Conservation (phyloP, 2,113 vertebrate species). For the Petrocephalus microphthalmus region DNA sequence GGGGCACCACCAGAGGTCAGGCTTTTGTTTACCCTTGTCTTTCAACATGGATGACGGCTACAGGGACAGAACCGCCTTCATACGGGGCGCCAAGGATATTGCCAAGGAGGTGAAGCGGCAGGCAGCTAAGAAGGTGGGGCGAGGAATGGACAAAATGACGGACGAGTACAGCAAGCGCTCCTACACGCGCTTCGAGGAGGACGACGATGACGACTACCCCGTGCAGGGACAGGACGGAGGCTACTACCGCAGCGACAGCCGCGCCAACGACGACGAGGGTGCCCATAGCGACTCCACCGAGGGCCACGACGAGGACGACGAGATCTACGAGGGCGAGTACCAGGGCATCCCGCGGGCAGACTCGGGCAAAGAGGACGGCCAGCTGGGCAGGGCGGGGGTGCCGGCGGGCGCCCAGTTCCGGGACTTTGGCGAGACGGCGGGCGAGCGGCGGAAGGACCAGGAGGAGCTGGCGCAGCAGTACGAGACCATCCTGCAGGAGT, state of each 20-base stretch:
- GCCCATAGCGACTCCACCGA: slow-evolving; percentile 89
- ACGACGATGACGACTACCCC: slow-evolving; percentile 80
- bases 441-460: slow-evolving; percentile 60
- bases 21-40: background rate
- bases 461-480: slow-evolving; percentile 91
- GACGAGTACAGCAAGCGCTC: slow-evolving; percentile 91
- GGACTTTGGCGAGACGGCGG: slow-evolving; percentile 77
- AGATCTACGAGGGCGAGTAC: slow-evolving; percentile 97
- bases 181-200: slow-evolving; percentile 88
- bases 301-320: slow-evolving; percentile 88
- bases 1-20: background rate
- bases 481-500: slow-evolving; percentile 91
- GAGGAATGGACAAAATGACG: slow-evolving; percentile 75
- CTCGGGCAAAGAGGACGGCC: slow-evolving; percentile 75
- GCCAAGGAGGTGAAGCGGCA: slow-evolving; percentile 94
- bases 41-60: slow-evolving; percentile 82
- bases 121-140: slow-evolving; percentile 82
- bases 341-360: slow-evolving; percentile 94
- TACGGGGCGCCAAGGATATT: slow-evolving; percentile 93
- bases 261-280: slow-evolving; percentile 72
- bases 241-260: slow-evolving; percentile 70
- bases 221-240: slow-evolving; percentile 50
- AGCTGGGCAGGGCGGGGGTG: slow-evolving; percentile 51
- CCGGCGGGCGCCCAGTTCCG: slow-evolving; percentile 74
- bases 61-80: slow-evolving; percentile 87